A percentile compares a stretch with the other conserved stretches of the same genome.
phyloP scores from a whole-genome alignment of 2,888 invertebrate species.

The Mamestra brassicae region DNA sequence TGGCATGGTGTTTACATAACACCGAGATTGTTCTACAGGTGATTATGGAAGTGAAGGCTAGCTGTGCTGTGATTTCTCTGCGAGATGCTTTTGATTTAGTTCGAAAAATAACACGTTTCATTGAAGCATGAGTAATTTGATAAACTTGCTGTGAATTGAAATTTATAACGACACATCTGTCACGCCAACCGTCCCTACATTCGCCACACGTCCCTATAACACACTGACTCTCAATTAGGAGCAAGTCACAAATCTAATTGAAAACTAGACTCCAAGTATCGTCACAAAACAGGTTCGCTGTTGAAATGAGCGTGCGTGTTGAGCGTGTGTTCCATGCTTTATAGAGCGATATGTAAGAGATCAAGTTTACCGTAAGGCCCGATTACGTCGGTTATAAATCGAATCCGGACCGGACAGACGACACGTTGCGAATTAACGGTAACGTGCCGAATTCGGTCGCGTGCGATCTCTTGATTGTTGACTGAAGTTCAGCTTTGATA shows the following conservation, averaged over 20 bases:
- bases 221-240: conserved; percentile 46
- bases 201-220: conserved; percentile 31
- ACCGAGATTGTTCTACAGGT: conserved; percentile 33
- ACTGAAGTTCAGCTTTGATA: conserved; percentile 58
- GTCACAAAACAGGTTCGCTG: conserved; percentile 63
- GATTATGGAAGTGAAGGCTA: conserved; percentile 39
- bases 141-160: conserved; percentile 13
- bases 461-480: conserved; percentile 59
- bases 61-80: conserved; percentile 33
- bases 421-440: conserved; percentile 82
- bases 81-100: conserved; percentile 16
- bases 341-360: conserved; percentile 75
- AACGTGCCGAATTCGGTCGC: conserved; percentile 82
- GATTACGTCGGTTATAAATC: conserved; percentile 88
- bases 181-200: conserved; percentile 2
- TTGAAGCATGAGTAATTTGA: conserved; percentile 6
- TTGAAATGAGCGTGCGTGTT: conserved; percentile 58
- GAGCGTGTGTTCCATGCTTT: conserved; percentile 70
- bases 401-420: conserved; percentile 73
- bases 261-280: conserved; percentile 60
- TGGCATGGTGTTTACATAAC: conserved; percentile 58
- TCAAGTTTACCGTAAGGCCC: conserved; percentile 83
- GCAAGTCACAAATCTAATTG: conserved; percentile 54
- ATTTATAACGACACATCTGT: conserved; percentile 22
- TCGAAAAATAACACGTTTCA: conserved; percentile 11